A percentile compares a stretch with the other conserved stretches of the same genome.
Conservation (phyloP, 1,140 invertebrate species). For the Zaprionus lachaisei region DNA sequence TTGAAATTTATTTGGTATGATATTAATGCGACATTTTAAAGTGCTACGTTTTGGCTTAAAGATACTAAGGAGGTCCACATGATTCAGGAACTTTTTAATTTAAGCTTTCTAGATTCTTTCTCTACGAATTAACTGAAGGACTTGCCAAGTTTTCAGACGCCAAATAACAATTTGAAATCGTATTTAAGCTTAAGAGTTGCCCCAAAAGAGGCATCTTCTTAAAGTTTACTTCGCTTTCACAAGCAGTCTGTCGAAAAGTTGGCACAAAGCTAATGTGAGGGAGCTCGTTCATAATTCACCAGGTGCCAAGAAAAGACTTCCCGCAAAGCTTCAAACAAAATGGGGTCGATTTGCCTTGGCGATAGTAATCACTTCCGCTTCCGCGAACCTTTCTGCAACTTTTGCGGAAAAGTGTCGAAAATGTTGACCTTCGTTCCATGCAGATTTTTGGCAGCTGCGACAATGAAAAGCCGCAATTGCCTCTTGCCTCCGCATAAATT, state of each 20-base stretch:
- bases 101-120: background rate
- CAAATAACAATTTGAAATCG: background rate
- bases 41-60: background rate
- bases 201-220: background rate
- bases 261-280: conserved; percentile 10
- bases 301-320: conserved; percentile 15
- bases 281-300: conserved; percentile 55
- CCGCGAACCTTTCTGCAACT: conserved; percentile 46
- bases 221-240: background rate
- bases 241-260: conserved; percentile 5
- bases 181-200: background rate
- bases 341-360: conserved; percentile 19
- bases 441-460: conserved; percentile 44
- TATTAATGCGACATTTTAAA: background rate
- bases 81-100: background rate
- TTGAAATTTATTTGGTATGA: background rate
- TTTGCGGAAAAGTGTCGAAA: conserved; percentile 28
- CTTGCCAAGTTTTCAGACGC: background rate
- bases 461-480: conserved; percentile 26
- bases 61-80: background rate
- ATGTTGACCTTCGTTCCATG: conserved; percentile 59
- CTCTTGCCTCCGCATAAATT: conserved; percentile 44
- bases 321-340: conserved; percentile 32
- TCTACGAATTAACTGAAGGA: background rate
- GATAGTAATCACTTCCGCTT: conserved; percentile 60